Percentiles rank a stretch among this genome's conserved stretches.
Evolutionary conservation across 2,888 invertebrate genomes (phyloP).

Genomic region (Belgica antarctica): DNA sequence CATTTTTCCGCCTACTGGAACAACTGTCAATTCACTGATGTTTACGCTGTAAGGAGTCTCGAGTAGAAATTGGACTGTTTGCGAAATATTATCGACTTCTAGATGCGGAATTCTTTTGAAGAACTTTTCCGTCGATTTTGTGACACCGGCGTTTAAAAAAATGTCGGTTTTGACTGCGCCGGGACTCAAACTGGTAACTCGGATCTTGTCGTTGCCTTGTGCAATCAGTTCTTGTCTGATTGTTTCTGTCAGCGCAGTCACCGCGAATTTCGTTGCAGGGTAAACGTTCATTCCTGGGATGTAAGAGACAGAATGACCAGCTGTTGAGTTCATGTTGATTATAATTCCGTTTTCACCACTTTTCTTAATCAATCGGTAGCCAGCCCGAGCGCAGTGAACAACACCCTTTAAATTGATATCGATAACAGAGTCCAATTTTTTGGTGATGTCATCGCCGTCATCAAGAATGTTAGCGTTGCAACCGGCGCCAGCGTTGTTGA

Average conservation of each 20-base stretch:
- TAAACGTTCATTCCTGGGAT: constrained; percentile 53
- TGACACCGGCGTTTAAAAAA: not conserved
- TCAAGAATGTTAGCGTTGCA: not conserved
- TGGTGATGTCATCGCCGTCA: not conserved
- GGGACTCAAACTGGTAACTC: not conserved
- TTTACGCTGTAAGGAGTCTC: not conserved
- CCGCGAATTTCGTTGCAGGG: constrained; percentile 61
- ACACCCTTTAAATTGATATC: not conserved
- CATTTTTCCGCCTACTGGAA: not conserved
- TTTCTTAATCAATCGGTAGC: not conserved
- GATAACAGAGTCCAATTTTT: not conserved
- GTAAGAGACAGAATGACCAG: not conserved
- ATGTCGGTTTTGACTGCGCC: not conserved
- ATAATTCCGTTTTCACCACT: not conserved
- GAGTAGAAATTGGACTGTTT: not conserved
- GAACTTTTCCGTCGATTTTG: not conserved
- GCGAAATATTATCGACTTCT: not conserved
- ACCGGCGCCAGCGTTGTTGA: constrained; percentile 57
- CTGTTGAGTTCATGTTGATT: not conserved
- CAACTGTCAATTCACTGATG: not conserved
- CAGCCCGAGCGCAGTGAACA: not conserved
- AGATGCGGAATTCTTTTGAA: not conserved
- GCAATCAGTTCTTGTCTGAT: constrained; percentile 58
- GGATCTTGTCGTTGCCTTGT: not conserved
- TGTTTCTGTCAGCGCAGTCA: constrained; percentile 60